Percentiles rank a stretch among this genome's conserved stretches.
These are phyloP conservation scores for Scomber japonicus DNA, from an alignment of 2,113 vertebrate species.

Conservation along the genomic window DNA sequence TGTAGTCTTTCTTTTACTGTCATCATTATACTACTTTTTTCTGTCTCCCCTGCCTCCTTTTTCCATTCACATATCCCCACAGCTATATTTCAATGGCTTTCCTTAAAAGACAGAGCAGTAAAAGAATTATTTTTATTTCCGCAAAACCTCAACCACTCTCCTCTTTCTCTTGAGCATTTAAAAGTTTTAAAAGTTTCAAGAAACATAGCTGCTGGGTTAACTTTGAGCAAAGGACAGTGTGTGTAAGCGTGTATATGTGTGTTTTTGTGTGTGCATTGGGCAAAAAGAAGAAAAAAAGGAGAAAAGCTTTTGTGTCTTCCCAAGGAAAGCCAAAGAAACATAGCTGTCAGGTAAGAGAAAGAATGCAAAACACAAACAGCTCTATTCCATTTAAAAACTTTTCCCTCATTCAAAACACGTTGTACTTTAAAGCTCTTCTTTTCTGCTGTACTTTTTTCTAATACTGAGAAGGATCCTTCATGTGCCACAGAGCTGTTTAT, in stretches of 20 bases:
- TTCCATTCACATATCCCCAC: constrained; percentile 10
- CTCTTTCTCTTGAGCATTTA: not conserved
- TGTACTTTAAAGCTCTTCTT: not conserved
- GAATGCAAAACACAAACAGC: constrained; percentile 23
- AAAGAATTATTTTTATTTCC: not conserved
- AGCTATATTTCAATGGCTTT: constrained; percentile 21
- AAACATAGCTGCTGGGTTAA: constrained; percentile 45
- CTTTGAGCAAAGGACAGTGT: constrained; percentile 8
- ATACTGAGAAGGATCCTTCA: not conserved
- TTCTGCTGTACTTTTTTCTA: not conserved
- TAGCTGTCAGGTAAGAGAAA: constrained; percentile 34
- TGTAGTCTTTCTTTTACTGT: not conserved
- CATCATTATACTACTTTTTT: not conserved
- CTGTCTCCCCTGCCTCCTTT: not conserved
- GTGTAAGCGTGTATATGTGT: not conserved
- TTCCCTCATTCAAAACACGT: constrained; percentile 4
- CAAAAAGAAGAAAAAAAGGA: not conserved
- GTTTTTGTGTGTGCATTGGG: not conserved
- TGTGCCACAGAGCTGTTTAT: not conserved
- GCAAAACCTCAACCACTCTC: not conserved
- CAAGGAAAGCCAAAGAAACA: constrained; percentile 9
- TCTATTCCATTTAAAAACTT: constrained; percentile 21
- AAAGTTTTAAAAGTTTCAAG: constrained; percentile 25
- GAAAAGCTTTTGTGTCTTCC: not conserved
- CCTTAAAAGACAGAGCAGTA: constrained; percentile 1